Base-by-base conservation (phyloP, 2,113 vertebrate genomes). In the Herpetotheres cachinnans region DNA sequence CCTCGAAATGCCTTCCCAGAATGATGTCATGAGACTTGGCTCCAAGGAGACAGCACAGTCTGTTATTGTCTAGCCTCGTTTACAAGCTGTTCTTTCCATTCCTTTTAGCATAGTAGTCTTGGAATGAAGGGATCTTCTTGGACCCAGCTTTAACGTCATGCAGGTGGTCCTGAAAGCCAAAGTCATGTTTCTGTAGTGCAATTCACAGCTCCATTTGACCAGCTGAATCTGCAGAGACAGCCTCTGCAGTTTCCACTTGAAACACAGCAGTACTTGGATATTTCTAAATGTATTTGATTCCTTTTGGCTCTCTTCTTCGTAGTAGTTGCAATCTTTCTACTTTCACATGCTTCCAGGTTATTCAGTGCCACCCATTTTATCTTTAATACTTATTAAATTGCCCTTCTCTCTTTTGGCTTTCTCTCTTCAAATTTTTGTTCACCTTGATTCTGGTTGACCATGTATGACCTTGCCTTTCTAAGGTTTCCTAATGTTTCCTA, bases 1-100 rank as follows among this genome's bases (percentile, higher is more conserved):
- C 58, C 49, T 65, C 7, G 1, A 74, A 91, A 87, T 29, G 54
- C 54, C 59, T 94, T 95, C n/a, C 61, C 92, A 90, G 74, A 90
- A 93, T 93, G 78, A 94, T 66, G 58, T 93, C 54, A 80, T 76
- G 24, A 91, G 62, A 61, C 49, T 93, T 88, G 93, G 78, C 92
- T 90, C 62, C 54, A 88, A 80, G 58, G 52, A 87, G 34, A 82
- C 40, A 93, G 44, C 40, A 66, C 77, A 61, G 29, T 91, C 91
- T 87, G 27, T 95, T 93, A 76, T 77, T 88, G 78, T 77, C 84
- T 88, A 54, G 52, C 47, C 82, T 84, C 70, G 58, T 82, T 91
- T 82, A 52, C 66, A 93, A 85, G 32, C 62, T 93, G 58, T 77
- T 90, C 66, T 77, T 88, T 88, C 52, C 40, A 93, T 70, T 94